Percentiles rank a stretch among this genome's conserved stretches.
phyloP scores from a whole-genome alignment of 2,113 vertebrate species.

The Cyrtonyx montezumae region DNA sequence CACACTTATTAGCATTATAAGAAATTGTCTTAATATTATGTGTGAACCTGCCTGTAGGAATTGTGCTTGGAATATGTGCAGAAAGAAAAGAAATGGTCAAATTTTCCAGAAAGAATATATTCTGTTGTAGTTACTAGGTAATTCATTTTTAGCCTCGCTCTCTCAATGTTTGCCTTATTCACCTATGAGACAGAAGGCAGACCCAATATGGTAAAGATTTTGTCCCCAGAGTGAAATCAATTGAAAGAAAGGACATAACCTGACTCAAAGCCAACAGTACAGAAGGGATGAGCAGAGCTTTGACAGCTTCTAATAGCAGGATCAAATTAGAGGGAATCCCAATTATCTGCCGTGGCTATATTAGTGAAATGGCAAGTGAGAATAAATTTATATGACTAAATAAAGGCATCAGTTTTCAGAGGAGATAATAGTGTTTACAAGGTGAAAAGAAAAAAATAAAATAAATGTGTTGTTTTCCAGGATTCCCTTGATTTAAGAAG shows the following conservation, averaged over 20 bases:
- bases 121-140: background rate
- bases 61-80: background rate
- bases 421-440: background rate
- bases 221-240: background rate
- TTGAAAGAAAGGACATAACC: background rate
- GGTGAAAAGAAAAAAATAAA: background rate
- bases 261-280: background rate
- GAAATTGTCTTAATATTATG: background rate
- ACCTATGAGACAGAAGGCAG: background rate
- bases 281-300: background rate
- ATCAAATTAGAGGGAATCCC: background rate
- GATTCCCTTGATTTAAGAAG: background rate
- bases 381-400: background rate
- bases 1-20: background rate
- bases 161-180: background rate
- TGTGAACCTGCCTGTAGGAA: background rate
- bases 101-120: background rate
- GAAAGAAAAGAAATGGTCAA: background rate
- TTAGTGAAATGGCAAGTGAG: background rate
- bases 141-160: background rate
- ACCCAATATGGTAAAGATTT: background rate
- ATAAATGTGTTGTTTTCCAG: background rate
- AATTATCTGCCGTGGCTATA: fast-evolving
- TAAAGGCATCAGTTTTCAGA: background rate
- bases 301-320: background rate